Conservation (phyloP, 2,797 vertebrate species). For the Tiaroga cobitis region DNA sequence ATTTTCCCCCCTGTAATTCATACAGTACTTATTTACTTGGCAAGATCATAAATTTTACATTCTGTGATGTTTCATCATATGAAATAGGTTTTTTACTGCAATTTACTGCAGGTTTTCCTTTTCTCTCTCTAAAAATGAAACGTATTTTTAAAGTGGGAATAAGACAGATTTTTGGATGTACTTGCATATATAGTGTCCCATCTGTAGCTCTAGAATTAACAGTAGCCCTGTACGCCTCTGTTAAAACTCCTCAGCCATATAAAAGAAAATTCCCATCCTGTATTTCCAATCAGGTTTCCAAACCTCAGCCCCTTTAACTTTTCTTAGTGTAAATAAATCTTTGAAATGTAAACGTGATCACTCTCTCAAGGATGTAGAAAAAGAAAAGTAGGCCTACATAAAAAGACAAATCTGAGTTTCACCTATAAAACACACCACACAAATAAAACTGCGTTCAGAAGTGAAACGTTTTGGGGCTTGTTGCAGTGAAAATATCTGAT, state of each 20-base stretch:
- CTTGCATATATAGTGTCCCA: background rate
- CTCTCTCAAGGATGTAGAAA: background rate
- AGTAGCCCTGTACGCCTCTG: background rate
- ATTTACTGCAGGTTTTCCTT: background rate
- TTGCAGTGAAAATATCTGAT: constrained; percentile 39
- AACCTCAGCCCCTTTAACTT: background rate
- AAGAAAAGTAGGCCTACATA: background rate
- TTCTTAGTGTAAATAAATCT: constrained; percentile 21
- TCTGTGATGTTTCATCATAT: background rate
- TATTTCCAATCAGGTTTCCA: constrained; percentile 24
- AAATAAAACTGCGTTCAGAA: background rate
- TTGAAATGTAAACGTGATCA: background rate
- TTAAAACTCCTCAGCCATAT: background rate
- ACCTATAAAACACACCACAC: constrained; percentile 6
- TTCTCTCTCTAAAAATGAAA: background rate
- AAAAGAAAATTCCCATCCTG: background rate
- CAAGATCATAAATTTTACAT: background rate
- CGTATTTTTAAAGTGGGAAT: too few relatives aligned
- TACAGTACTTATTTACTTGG: background rate
- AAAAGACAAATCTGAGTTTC: constrained; percentile 2
- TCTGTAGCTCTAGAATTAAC: background rate
- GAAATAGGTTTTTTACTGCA: background rate
- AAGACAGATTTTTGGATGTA: background rate
- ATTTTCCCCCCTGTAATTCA: background rate
- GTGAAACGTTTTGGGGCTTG: constrained; percentile 2